phyloP scores from a whole-genome alignment of 2,888 invertebrate genomes.

The Catotricha subobsoleta region DNA sequence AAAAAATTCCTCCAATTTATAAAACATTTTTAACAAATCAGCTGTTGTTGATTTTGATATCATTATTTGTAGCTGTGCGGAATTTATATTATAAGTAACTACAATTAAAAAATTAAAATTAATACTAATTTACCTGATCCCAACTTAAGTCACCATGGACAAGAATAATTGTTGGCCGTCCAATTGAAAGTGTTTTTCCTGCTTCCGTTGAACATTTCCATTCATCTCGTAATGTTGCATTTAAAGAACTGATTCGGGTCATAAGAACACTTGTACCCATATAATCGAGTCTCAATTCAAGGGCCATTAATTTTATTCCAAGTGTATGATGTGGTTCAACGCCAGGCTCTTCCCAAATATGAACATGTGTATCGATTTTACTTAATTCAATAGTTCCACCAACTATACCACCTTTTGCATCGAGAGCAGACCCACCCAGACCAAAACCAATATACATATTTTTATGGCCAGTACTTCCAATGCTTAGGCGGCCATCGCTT shows the following conservation, averaged over 20 bases:
- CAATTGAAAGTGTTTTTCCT: conserved; percentile 12
- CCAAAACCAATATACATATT: conserved; percentile 81
- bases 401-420: conserved; percentile 94
- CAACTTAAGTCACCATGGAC: conserved; percentile 83
- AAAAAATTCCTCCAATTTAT: conserved; percentile 93
- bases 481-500: conserved; percentile 79
- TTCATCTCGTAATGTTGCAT: conserved; percentile 67
- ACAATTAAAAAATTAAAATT: not conserved
- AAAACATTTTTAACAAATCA: conserved; percentile 90
- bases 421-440: conserved; percentile 74
- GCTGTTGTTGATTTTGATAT: conserved; percentile 94
- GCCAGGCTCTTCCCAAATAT: conserved; percentile 77
- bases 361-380: conserved; percentile 73
- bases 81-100: not conserved
- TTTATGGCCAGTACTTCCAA: conserved; percentile 86
- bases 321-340: conserved; percentile 77
- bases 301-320: conserved; percentile 60
- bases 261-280: conserved; percentile 95
- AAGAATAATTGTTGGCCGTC: conserved; percentile 67
- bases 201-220: conserved; percentile 42
- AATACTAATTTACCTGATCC: conserved; percentile 44
- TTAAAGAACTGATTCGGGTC: conserved; percentile 69
- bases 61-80: conserved; percentile 62
- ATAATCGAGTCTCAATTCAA: conserved; percentile 87
- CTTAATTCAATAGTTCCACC: conserved; percentile 88